Evolutionary conservation across 2,888 invertebrate species (phyloP).

Genomic region (Trachelus tabidus): DNA sequence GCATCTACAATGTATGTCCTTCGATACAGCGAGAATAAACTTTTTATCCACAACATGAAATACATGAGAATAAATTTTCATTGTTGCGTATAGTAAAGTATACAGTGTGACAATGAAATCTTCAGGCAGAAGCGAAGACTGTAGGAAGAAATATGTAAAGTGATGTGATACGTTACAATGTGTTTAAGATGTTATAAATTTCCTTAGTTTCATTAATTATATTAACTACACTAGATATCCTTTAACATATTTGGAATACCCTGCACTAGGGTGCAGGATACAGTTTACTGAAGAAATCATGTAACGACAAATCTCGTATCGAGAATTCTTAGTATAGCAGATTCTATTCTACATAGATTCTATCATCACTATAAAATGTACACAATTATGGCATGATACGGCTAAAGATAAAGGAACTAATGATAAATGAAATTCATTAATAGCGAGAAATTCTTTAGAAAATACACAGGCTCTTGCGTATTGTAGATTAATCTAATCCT

Average conservation of each 20-base stretch:
- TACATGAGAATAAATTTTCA: neutral
- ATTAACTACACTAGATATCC: neutral
- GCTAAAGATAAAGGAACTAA: neutral
- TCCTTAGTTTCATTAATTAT: neutral
- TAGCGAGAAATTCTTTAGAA: neutral
- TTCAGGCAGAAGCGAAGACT: neutral
- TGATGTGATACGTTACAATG: neutral
- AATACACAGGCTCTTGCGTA: neutral
- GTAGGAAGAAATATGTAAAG: neutral
- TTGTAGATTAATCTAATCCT: neutral
- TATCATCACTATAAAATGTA: neutral
- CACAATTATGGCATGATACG: neutral
- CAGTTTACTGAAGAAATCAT: neutral
- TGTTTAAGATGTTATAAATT: neutral
- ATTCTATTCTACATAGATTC: neutral
- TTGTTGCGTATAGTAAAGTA: neutral
- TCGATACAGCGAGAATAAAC: neutral
- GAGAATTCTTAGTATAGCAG: neutral
- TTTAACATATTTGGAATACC: neutral
- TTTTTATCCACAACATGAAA: neutral
- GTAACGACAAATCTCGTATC: neutral
- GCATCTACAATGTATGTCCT: neutral
- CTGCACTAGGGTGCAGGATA: neutral
- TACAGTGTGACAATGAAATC: neutral
- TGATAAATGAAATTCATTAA: neutral